A percentile compares a stretch with the other conserved stretches of the same genome.
Evolutionary conservation across 1,140 invertebrate genomes (phyloP).

Genomic region (Polypedilum vanderplanki): DNA sequence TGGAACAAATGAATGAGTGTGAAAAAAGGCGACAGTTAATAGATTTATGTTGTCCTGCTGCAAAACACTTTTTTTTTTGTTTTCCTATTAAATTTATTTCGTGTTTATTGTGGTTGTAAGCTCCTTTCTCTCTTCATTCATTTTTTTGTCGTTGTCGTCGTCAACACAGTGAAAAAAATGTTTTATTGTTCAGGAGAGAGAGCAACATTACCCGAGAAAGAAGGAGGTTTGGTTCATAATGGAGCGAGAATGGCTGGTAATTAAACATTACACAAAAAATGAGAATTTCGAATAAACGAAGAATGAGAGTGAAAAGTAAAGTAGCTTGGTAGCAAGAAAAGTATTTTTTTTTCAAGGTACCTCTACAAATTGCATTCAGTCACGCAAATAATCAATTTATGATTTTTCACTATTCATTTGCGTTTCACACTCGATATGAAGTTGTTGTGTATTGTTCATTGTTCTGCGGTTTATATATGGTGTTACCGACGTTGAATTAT

Average conservation of each 20-base stretch:
- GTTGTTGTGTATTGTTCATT: background rate
- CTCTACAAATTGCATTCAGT: conserved; percentile 22
- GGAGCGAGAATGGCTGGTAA: background rate
- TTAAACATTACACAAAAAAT: conserved; percentile 15
- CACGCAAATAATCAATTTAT: conserved; percentile 25
- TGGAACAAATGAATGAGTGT: background rate
- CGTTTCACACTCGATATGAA: conserved; percentile 2
- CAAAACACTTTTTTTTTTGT: background rate
- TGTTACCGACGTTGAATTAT: background rate
- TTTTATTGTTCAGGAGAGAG: background rate
- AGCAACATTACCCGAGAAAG: too few relatives aligned
- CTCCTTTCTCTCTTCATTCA: background rate
- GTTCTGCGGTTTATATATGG: conserved; percentile 2
- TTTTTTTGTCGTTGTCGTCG: background rate
- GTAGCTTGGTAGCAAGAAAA: background rate
- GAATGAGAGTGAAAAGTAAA: background rate
- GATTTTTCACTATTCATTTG: conserved; percentile 26
- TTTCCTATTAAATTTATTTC: conserved; percentile 22
- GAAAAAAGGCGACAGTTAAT: conserved; percentile 6
- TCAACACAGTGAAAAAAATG: background rate
- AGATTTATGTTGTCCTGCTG: conserved; percentile 26
- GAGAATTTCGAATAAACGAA: background rate
- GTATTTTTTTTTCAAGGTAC: background rate
- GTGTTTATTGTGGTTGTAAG: background rate
- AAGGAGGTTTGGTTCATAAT: background rate